These are phyloP conservation scores for Habroteleia sp. DNA, from an alignment of 2,888 invertebrate genomes.

Conservation along the genomic window DNA sequence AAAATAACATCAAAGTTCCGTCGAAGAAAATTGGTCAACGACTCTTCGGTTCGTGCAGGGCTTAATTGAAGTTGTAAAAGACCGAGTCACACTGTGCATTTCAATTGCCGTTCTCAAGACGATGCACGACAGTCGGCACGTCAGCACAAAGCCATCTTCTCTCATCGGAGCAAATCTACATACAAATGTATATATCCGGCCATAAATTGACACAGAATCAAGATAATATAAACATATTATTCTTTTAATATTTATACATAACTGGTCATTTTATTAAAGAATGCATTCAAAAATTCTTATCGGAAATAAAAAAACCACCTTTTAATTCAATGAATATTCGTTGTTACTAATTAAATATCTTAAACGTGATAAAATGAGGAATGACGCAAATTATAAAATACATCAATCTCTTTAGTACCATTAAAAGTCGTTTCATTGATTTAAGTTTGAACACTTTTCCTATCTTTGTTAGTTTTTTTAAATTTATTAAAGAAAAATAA, in stretches of 20 bases:
- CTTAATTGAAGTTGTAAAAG: slow-evolving; percentile 57
- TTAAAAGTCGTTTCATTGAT: no score
- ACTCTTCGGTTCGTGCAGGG: slow-evolving; percentile 20
- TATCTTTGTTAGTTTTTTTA: no score
- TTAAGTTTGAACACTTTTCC: no score
- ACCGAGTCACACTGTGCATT: slow-evolving; percentile 47
- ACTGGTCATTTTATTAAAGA: slow-evolving; percentile 9
- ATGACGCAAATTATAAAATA: not conserved
- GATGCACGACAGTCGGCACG: slow-evolving; percentile 28
- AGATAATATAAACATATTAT: slow-evolving; percentile 49
- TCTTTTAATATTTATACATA: slow-evolving; percentile 34
- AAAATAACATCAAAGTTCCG: slow-evolving; percentile 13
- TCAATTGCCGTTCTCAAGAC: slow-evolving; percentile 41
- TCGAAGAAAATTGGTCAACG: slow-evolving; percentile 14
- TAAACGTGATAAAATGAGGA: not conserved
- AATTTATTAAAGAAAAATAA: no score
- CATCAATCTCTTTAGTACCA: no score
- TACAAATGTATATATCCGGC: slow-evolving; percentile 60
- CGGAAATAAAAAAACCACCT: not conserved
- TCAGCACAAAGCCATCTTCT: slow-evolving; percentile 43
- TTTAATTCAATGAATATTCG: slow-evolving; percentile 14
- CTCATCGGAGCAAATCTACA: slow-evolving; percentile 41
- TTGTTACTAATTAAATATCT: slow-evolving; percentile 6
- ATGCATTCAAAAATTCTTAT: slow-evolving; percentile 9
- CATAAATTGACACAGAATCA: slow-evolving; percentile 50